These are phyloP conservation scores for Monomorium pharaonis DNA, from an alignment of 1,140 invertebrate genomes.

Conservation along the genomic window DNA sequence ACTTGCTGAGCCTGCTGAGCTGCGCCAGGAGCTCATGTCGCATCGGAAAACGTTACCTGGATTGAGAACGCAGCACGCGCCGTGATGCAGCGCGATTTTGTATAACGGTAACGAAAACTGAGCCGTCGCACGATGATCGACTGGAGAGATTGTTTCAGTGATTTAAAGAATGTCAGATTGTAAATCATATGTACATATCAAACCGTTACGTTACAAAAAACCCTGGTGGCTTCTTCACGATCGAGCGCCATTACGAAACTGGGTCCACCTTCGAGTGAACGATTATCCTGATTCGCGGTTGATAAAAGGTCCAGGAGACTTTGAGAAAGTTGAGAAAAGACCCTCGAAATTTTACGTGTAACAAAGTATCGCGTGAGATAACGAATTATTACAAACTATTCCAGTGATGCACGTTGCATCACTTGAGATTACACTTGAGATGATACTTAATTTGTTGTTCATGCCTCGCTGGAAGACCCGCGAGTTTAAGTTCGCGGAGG, in stretches of 20 bases:
- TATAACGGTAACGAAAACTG: constrained; percentile 59
- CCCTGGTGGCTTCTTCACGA: not conserved
- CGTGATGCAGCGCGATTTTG: constrained; percentile 64
- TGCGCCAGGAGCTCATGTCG: constrained; percentile 30
- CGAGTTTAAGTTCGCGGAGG: constrained; percentile 31
- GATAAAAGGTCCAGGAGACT: not conserved
- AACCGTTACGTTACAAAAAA: constrained; percentile 28
- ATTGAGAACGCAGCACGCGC: constrained; percentile 59
- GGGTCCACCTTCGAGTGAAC: not conserved
- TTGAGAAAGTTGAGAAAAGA: not conserved
- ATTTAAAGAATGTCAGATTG: constrained; percentile 41
- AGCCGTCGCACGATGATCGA: not conserved
- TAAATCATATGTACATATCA: constrained; percentile 10
- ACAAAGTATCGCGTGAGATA: not conserved
- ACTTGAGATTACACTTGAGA: constrained; percentile 9
- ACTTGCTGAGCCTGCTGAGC: not conserved
- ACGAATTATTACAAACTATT: not conserved
- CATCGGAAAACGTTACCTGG: constrained; percentile 57
- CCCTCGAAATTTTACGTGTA: not conserved
- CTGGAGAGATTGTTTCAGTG: constrained; percentile 13
- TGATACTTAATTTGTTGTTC: not conserved
- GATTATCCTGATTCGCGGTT: not conserved
- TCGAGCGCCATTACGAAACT: not conserved
- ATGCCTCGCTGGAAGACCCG: not conserved
- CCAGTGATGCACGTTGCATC: not conserved